Conservation (phyloP, 2,797 vertebrate genomes). For the Philypnodon macrostomus region DNA sequence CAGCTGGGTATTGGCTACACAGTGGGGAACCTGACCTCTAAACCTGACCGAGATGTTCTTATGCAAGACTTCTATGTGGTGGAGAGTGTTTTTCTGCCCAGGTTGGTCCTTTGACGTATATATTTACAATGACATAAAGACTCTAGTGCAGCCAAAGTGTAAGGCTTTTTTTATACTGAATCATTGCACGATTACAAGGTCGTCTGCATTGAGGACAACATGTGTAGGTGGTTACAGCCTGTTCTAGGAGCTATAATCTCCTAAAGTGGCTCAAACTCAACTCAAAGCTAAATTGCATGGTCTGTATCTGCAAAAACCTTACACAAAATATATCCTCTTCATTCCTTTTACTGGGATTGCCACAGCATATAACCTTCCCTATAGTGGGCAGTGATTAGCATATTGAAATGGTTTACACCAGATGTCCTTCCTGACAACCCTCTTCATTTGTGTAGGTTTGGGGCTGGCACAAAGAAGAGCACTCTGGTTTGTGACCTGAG, state of each 20-base stretch:
- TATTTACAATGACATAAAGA: neutral
- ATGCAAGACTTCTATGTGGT: constrained; percentile 99
- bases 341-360: too few relatives aligned
- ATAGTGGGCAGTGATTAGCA: too few relatives aligned
- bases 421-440: too few relatives aligned
- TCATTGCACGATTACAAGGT: neutral
- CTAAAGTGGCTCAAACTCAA: neutral
- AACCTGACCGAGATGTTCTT: constrained; percentile 96
- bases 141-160: neutral
- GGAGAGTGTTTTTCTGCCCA: constrained; percentile 96
- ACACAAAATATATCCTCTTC: too few relatives aligned
- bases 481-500: too few relatives aligned
- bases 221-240: constrained; percentile 35
- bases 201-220: constrained; percentile 1
- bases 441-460: too few relatives aligned
- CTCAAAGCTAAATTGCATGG: neutral
- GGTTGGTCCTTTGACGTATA: constrained; percentile 73
- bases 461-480: too few relatives aligned
- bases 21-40: constrained; percentile 95
- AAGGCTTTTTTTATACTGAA: neutral
- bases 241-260: neutral
- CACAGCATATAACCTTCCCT: too few relatives aligned
- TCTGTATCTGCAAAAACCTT: neutral
- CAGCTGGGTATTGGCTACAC: constrained; percentile 97
- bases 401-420: too few relatives aligned